Percentiles rank a stretch among this genome's conserved stretches.
phyloP scores from a whole-genome alignment of 2,888 invertebrate species.

The Galeopsomyia nigrocyanea region DNA sequence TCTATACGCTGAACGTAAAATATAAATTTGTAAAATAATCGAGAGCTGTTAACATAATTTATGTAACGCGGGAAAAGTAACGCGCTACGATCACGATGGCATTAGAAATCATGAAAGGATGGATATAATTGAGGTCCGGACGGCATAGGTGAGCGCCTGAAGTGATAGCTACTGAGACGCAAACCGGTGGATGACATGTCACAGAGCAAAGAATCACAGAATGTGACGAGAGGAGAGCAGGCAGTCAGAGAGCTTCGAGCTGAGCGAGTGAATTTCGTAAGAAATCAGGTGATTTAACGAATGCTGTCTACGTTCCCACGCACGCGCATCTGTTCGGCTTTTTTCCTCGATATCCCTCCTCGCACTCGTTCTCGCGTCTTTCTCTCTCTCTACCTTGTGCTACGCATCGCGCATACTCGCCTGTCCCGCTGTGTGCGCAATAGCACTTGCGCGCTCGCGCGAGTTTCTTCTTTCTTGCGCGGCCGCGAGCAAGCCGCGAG shows the following conservation, averaged over 20 bases:
- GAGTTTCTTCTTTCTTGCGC: conserved; percentile 46
- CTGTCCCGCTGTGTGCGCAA: conserved; percentile 44
- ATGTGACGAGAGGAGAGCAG: no score
- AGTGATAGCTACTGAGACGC: background rate
- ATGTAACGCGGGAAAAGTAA: no score
- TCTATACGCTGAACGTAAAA: no score
- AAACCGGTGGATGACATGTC: conserved; percentile 32
- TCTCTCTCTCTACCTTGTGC: conserved; percentile 40
- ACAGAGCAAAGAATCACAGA: conserved; percentile 33
- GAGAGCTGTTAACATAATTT: no score
- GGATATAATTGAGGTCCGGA: no score
- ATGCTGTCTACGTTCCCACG: conserved; percentile 63
- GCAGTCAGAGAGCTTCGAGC: background rate
- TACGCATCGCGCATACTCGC: conserved; percentile 52
- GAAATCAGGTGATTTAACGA: conserved; percentile 64
- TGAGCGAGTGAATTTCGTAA: conserved; percentile 51
- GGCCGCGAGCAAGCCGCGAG: background rate
- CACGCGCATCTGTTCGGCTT: conserved; percentile 54
- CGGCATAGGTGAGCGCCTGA: no score
- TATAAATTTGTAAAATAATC: no score
- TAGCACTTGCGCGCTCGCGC: background rate
- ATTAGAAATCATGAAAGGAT: no score
- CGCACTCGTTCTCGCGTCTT: conserved; percentile 22
- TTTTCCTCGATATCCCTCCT: conserved; percentile 45
- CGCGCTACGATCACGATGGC: no score